phyloP scores from a whole-genome alignment of 2,797 vertebrate genomes.

The Scolopax bukidnonensis region DNA sequence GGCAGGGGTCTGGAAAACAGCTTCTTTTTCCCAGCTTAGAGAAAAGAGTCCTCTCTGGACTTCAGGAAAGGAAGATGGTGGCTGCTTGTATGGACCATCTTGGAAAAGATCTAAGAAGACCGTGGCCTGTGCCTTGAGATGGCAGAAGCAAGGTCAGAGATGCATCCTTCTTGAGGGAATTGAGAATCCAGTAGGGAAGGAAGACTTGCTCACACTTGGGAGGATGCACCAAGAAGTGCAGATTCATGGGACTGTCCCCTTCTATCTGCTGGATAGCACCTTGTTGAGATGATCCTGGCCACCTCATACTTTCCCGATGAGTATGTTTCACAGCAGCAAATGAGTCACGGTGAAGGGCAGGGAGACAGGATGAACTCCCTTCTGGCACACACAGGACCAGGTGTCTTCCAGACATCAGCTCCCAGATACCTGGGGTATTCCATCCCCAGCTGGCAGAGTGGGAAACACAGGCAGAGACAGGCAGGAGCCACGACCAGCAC shows the following conservation, averaged over 20 bases:
- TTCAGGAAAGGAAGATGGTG: background rate
- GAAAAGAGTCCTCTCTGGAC: background rate
- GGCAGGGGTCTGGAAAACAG: conserved; percentile 2
- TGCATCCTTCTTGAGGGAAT: background rate
- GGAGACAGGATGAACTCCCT: background rate
- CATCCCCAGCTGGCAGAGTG: background rate
- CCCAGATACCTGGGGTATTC: background rate
- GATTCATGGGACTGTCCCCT: background rate
- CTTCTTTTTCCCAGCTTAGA: background rate
- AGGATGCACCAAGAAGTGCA: background rate
- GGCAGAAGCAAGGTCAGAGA: background rate
- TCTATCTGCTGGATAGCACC: background rate
- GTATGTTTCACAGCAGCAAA: background rate
- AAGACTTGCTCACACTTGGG: background rate
- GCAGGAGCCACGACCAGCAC: accelerated
- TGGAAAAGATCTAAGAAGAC: background rate
- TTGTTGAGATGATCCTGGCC: background rate
- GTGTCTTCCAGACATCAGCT: background rate
- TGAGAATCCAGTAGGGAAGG: background rate
- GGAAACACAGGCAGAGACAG: background rate
- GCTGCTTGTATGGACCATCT: background rate
- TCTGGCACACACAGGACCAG: background rate
- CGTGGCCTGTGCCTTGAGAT: accelerated
- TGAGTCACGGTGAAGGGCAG: background rate
- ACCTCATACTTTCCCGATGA: background rate